Percentiles rank a stretch among this genome's conserved stretches.
These are phyloP conservation scores for Electrona antarctica DNA, from an alignment of 2,113 vertebrate genomes.

Conservation along the genomic window DNA sequence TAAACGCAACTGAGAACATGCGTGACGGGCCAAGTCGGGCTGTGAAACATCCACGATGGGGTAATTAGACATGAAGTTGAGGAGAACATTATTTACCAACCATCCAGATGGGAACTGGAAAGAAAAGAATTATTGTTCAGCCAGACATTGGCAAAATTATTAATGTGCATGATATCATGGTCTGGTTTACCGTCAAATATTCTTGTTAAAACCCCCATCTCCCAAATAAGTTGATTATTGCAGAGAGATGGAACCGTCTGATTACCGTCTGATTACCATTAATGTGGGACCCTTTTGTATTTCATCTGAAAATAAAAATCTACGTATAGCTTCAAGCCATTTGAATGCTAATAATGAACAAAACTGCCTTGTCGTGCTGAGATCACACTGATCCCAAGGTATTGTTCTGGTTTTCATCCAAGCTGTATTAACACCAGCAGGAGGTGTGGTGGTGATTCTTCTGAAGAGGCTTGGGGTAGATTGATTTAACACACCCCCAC, in stretches of 20 bases:
- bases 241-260: constrained; percentile 40
- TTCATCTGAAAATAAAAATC: constrained; percentile 21
- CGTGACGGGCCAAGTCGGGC: constrained; percentile 21
- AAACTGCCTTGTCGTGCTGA: too few relatives aligned
- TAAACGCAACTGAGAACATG: not conserved
- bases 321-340: not conserved
- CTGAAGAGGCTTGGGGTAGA: constrained; percentile 38
- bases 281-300: constrained; percentile 1
- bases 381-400: constrained; percentile 7
- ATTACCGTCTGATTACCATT: constrained; percentile 33
- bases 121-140: constrained; percentile 37
- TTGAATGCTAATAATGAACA: constrained; percentile 9
- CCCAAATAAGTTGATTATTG: constrained; percentile 42
- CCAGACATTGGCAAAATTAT: constrained; percentile 28
- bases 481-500: constrained; percentile 57
- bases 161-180: constrained; percentile 48
- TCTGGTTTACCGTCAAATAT: constrained; percentile 32
- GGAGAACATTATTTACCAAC: constrained; percentile 48
- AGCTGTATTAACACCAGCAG: constrained; percentile 35
- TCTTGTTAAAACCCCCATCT: constrained; percentile 36
- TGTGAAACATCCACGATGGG: constrained; percentile 25
- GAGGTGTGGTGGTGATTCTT: constrained; percentile 38
- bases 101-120: constrained; percentile 43
- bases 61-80: constrained; percentile 37
- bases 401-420: constrained; percentile 35